Base-by-base conservation (phyloP, 2,797 vertebrate species). In the Sparus aurata region DNA sequence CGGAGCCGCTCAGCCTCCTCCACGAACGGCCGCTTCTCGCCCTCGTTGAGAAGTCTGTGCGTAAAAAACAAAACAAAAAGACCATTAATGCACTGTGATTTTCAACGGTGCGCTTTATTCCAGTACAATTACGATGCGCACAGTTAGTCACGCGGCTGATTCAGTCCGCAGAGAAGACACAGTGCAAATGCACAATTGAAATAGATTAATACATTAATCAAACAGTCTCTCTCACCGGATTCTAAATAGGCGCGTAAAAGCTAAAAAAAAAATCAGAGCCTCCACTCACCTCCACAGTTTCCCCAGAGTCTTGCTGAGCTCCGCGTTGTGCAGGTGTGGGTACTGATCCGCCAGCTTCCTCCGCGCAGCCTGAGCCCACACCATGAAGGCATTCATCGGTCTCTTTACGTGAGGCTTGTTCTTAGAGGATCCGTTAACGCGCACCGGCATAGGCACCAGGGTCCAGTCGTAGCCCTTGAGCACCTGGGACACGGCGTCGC, bases 381-480 rank as follows among this genome's bases (percentile, higher is more conserved):
- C 97, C 97, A 97, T 97, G 83, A 97, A 97, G 12, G 96, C 96
- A 57, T 97, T 97, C 96, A 97, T 97, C 46, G 97, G 97, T 79
- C 97, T 93, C 90, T 98, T 98, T 10, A 98, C 97, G 80, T 98
- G 97, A n/a, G 97, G 97, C 65, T 98, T 99, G 95, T 96, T 98
- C 85, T 99, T 99, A 78, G 95, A 96, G 75, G 97, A 97, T 89
- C 97, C 97, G 89, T 98, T 98, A 23, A 98, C 97, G 72, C 98
- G 95, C 73, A 99, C 97, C 0, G 98, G 98, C 97, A 99, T 98
- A 4, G 98, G 98, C 78, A 99, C 98, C 75, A 99, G 96, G 9
- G 97, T 99, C 97, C 98, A 99, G 96, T 99, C 98, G 94, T 99
- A 99, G 82, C 98, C 98, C 87, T 98, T 99, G 41, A 99, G 96